These are phyloP conservation scores for Phylloscopus collybita DNA, from an alignment of 2,797 vertebrate species.

Conservation along the genomic window DNA sequence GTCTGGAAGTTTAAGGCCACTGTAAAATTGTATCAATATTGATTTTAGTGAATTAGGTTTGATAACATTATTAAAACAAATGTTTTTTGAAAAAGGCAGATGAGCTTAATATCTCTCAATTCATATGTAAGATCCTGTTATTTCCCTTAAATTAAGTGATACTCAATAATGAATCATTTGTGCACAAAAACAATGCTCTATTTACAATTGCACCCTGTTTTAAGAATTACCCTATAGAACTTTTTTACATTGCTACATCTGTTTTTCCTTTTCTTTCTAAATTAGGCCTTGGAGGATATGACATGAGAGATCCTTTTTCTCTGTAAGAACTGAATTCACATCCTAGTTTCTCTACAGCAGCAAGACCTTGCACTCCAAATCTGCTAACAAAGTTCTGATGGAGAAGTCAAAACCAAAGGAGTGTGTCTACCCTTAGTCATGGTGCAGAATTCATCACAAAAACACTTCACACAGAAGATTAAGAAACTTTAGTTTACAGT, in stretches of 20 bases:
- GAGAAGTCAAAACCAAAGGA: not conserved
- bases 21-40: constrained; percentile 57
- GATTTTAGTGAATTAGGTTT: not conserved
- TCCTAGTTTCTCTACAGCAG: not conserved
- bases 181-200: not conserved
- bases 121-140: not conserved
- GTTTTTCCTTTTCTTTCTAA: not conserved
- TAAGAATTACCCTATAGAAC: not conserved
- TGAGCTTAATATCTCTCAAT: not conserved
- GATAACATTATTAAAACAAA: not conserved
- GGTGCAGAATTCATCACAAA: not conserved
- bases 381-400: not conserved
- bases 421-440: not conserved
- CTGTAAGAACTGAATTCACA: not conserved
- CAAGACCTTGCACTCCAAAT: not conserved
- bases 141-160: not conserved
- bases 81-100: not conserved
- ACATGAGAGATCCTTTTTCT: not conserved
- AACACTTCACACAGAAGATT: not conserved
- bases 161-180: not conserved
- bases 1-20: constrained; percentile 93
- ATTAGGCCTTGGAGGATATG: not conserved
- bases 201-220: not conserved
- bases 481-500: not conserved
- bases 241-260: not conserved